phyloP scores from a whole-genome alignment of 2,113 vertebrate genomes.

The Cyanoderma ruficeps region DNA sequence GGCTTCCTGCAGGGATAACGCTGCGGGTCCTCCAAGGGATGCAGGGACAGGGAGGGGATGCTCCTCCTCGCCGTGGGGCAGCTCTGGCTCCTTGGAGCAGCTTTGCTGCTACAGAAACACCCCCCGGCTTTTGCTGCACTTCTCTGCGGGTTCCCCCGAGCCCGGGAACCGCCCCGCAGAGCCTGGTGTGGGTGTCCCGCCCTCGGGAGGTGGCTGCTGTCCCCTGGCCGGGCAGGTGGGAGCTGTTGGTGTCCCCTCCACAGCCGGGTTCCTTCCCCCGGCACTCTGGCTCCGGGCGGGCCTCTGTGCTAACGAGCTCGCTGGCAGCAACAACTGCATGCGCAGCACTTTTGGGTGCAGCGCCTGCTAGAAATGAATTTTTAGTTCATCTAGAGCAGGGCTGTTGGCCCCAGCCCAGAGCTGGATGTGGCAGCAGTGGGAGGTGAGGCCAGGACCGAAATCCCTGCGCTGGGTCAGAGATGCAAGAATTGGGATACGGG shows the following conservation, averaged over 20 bases:
- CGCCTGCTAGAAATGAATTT: not conserved
- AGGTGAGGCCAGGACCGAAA: fast-evolving
- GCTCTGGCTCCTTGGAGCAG: not conserved
- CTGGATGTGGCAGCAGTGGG: fast-evolving
- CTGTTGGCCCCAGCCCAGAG: not conserved
- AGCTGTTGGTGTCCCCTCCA: fast-evolving
- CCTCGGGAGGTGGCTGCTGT: not conserved
- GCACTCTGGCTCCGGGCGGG: fast-evolving
- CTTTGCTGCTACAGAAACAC: fast-evolving
- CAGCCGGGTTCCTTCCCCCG: not conserved
- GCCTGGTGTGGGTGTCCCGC: fast-evolving
- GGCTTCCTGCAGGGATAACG: fast-evolving
- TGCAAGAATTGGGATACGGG: fast-evolving
- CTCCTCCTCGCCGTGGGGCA: fast-evolving
- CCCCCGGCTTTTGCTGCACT: fast-evolving
- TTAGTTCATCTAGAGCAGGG: not conserved
- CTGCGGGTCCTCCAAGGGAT: not conserved
- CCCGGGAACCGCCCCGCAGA: fast-evolving
- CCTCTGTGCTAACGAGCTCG: not conserved
- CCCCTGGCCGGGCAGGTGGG: not conserved
- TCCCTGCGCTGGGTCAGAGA: not conserved
- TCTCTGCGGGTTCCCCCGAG: fast-evolving
- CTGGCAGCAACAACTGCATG: not conserved
- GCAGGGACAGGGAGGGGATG: not conserved
- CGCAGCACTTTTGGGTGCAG: not conserved